phyloP scores from a whole-genome alignment of 2,888 invertebrate species.

The Monochamus alternatus region DNA sequence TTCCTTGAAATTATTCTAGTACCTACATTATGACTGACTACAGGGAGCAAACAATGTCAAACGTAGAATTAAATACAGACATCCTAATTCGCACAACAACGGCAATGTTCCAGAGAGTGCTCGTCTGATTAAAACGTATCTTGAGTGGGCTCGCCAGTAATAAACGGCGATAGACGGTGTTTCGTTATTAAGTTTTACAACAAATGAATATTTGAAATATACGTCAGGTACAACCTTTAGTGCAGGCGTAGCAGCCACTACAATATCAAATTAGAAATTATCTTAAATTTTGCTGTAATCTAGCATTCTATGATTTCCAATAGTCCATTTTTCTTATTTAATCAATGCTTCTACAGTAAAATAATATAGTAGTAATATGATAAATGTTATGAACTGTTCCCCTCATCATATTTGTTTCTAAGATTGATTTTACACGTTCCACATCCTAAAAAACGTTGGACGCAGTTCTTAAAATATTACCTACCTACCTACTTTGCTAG shows the following conservation, averaged over 20 bases:
- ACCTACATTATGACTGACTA: constrained; percentile 14
- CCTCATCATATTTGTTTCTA: too few relatives aligned
- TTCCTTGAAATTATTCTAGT: constrained; percentile 20
- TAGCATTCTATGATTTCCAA: too few relatives aligned
- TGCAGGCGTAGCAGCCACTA: not conserved
- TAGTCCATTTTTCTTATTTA: too few relatives aligned
- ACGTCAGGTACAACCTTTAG: constrained; percentile 1
- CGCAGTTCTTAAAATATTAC: too few relatives aligned
- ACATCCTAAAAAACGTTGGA: too few relatives aligned
- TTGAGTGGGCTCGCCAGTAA: constrained; percentile 27
- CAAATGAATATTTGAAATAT: constrained; percentile 11
- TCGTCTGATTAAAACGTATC: constrained; percentile 25
- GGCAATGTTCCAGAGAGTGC: constrained; percentile 7
- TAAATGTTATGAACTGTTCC: too few relatives aligned
- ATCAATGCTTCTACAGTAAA: too few relatives aligned
- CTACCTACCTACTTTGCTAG: too few relatives aligned
- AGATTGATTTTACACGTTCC: too few relatives aligned
- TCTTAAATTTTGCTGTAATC: too few relatives aligned
- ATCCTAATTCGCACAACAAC: constrained; percentile 17
- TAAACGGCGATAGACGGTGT: constrained; percentile 6
- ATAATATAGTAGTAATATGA: too few relatives aligned
- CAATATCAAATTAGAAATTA: not conserved
- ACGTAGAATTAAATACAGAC: constrained; percentile 15
- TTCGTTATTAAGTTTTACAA: constrained; percentile 18
- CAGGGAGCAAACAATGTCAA: constrained; percentile 25